Conservation (phyloP, 2,888 invertebrate species). For the Aleiodes alternator region DNA sequence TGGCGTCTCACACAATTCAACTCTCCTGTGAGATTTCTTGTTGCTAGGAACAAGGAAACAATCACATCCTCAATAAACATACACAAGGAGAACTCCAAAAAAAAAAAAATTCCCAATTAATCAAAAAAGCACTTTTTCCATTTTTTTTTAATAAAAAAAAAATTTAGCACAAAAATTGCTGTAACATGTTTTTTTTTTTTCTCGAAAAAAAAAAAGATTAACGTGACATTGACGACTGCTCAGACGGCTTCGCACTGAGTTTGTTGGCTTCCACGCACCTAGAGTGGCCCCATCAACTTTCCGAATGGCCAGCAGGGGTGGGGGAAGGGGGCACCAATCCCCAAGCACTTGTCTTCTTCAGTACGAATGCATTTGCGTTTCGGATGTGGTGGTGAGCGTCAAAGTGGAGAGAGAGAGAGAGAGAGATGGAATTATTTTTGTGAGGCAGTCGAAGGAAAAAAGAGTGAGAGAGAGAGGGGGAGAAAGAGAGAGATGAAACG, state of each 20-base stretch:
- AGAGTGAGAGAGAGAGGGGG: not conserved
- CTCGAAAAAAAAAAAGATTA: not conserved
- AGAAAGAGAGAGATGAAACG: not conserved
- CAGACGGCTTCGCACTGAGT: constrained; percentile 67
- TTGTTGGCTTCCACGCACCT: constrained; percentile 72
- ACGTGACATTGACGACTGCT: constrained; percentile 39
- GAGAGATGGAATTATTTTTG: not conserved
- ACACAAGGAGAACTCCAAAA: not conserved
- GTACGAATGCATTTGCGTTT: constrained; percentile 3
- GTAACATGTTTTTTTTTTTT: not conserved
- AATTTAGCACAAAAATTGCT: not conserved
- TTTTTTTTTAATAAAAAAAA: not conserved
- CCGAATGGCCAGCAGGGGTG: constrained; percentile 26
- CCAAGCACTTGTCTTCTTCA: constrained; percentile 20
- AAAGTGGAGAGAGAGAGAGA: not conserved
- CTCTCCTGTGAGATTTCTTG: constrained; percentile 62
- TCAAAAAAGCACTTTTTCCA: not conserved
- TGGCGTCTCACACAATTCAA: constrained; percentile 66
- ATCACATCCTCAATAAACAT: not conserved
- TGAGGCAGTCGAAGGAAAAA: too few relatives aligned
- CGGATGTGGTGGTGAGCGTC: not conserved
- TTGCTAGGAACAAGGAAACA: constrained; percentile 18
- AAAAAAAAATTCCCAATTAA: not conserved
- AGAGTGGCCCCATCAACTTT: constrained; percentile 54
- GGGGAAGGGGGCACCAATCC: constrained; percentile 34